Conservation (phyloP, 2,113 vertebrate genomes). For the Turdus rufiventris region DNA sequence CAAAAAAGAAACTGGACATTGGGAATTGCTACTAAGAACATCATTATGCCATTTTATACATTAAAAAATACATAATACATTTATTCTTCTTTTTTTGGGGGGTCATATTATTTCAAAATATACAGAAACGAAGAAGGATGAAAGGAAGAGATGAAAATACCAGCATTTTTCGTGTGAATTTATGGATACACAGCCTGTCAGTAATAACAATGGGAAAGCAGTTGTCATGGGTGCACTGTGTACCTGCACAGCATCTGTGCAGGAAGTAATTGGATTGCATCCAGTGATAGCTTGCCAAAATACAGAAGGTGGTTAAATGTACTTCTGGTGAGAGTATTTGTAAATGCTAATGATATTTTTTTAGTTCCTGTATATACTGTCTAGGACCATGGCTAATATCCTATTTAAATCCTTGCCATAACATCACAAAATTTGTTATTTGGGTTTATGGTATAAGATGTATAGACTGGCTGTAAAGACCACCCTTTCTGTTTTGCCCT, state of each 20-base stretch:
- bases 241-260: neutral
- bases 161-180: neutral
- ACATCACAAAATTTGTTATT: neutral
- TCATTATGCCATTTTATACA: neutral
- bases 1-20: neutral
- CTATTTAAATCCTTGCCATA: neutral
- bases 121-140: fast-evolving
- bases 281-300: neutral
- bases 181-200: neutral
- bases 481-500: neutral
- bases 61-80: neutral
- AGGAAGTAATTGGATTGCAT: neutral
- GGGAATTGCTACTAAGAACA: neutral
- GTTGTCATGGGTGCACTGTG: neutral
- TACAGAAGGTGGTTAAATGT: neutral
- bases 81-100: neutral
- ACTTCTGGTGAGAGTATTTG: neutral
- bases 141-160: neutral
- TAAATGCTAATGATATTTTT: neutral
- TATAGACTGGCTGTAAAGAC: neutral
- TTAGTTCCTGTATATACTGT: neutral
- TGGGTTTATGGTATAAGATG: neutral
- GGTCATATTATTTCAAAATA: neutral
- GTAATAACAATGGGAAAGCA: neutral
- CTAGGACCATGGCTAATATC: neutral